phyloP scores from a whole-genome alignment of 1,140 invertebrate species.

The Meloidogyne floridensis region DNA sequence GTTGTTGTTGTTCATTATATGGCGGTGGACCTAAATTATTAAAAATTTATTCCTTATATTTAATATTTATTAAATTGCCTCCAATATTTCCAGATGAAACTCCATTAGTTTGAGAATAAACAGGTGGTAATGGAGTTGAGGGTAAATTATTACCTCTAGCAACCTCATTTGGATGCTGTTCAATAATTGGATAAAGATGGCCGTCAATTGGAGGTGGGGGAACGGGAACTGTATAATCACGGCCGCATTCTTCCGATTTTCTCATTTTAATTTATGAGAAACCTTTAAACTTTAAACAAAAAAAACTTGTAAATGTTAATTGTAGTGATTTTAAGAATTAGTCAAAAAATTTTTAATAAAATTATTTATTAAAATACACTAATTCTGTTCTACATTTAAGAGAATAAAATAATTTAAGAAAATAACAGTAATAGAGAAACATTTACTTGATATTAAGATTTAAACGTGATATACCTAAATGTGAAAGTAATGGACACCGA shows the following conservation, averaged over 20 bases:
- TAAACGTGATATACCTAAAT: neutral
- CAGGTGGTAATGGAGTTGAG: neutral
- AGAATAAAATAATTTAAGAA: too few relatives aligned
- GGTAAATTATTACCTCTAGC: neutral
- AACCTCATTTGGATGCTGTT: neutral
- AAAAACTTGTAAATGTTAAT: too few relatives aligned
- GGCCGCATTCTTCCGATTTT: neutral
- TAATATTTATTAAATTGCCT: neutral
- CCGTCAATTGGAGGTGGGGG: neutral
- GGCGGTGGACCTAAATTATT: neutral
- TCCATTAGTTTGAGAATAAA: neutral
- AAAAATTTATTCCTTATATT: neutral
- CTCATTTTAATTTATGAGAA: neutral
- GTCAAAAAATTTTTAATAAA: too few relatives aligned
- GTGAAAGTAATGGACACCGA: neutral
- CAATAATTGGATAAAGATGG: neutral
- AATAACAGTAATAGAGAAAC: too few relatives aligned
- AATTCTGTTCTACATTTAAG: too few relatives aligned
- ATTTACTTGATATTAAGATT: too few relatives aligned
- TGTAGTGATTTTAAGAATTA: too few relatives aligned
- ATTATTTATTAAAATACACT: too few relatives aligned
- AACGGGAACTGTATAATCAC: neutral
- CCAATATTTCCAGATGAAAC: neutral
- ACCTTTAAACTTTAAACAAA: too few relatives aligned
- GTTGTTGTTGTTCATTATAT: slow-evolving; percentile 7